Evolutionary conservation across 2,888 invertebrate genomes (phyloP).

Genomic region (Serrognathus titanus): DNA sequence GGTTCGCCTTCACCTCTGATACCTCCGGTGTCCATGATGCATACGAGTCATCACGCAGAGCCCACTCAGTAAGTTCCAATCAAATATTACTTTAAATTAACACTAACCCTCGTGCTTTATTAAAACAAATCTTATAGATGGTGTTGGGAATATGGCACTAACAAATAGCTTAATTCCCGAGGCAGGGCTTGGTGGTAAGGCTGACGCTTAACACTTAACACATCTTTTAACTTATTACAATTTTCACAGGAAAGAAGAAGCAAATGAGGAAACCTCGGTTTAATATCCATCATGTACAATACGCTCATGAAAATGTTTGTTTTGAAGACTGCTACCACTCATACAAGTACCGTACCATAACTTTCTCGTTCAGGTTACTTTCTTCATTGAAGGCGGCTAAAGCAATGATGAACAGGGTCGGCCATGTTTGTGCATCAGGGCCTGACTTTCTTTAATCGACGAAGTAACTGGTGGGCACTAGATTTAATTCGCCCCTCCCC

Average conservation of each 20-base stretch:
- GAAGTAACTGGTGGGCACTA: background rate
- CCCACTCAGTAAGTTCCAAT: conserved; percentile 41
- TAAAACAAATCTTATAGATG: conserved; percentile 36
- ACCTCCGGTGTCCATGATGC: conserved; percentile 46
- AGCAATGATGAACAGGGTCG: too few species aligned
- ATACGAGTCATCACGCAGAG: conserved; percentile 37
- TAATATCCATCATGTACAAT: conserved; percentile 22
- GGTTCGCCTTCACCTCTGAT: conserved; percentile 47
- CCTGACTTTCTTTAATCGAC: too few species aligned
- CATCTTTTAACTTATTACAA: conserved; percentile 10
- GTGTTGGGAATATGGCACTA: conserved; percentile 49
- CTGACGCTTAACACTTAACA: conserved; percentile 2
- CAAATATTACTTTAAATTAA: conserved; percentile 4
- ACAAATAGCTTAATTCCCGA: conserved; percentile 37
- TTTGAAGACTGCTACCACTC: too few species aligned
- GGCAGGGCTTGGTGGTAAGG: conserved; percentile 14
- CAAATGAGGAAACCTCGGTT: conserved; percentile 45
- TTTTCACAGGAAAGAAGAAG: conserved; percentile 39
- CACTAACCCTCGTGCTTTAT: background rate
- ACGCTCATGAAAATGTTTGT: conserved; percentile 8
- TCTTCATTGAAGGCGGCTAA: too few species aligned
- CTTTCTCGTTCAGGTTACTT: too few species aligned
- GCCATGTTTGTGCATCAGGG: too few species aligned
- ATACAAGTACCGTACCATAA: too few species aligned
- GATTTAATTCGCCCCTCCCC: background rate